Evolutionary conservation across 1,140 invertebrate genomes (phyloP).

Genomic region (Drosophila auraria): DNA sequence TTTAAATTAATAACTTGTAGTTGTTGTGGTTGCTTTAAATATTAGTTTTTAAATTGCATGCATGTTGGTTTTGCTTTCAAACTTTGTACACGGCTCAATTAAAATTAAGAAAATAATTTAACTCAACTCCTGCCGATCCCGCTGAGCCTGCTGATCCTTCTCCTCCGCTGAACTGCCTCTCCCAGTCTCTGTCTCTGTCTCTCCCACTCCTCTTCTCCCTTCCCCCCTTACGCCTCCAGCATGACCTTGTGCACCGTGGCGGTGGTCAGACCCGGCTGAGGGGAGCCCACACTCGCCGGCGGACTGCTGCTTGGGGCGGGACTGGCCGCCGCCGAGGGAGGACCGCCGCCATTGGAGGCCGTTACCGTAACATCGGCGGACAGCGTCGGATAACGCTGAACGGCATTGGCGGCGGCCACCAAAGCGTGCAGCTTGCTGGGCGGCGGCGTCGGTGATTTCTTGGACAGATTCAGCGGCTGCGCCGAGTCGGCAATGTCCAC

Average conservation of each 20-base stretch:
- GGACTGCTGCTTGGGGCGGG: slow-evolving; percentile 41
- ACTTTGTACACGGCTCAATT: slow-evolving; percentile 56
- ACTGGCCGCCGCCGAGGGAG: slow-evolving; percentile 57
- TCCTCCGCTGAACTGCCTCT: slow-evolving; percentile 21
- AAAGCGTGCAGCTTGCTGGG: slow-evolving; percentile 86
- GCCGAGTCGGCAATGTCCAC: slow-evolving; percentile 92
- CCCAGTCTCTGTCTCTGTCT: slow-evolving; percentile 54
- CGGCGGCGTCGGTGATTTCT: slow-evolving; percentile 93
- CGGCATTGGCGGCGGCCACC: slow-evolving; percentile 75
- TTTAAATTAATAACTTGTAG: slow-evolving; percentile 70
- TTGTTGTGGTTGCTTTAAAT: slow-evolving; percentile 58
- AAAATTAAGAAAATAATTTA: slow-evolving; percentile 69
- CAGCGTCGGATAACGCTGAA: slow-evolving; percentile 74
- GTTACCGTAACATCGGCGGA: slow-evolving; percentile 81
- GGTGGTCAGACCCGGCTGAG: slow-evolving; percentile 25
- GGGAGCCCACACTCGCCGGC: slow-evolving; percentile 57
- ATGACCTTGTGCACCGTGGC: slow-evolving; percentile 86
- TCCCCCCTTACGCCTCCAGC: slow-evolving; percentile 87
- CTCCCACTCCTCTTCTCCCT: slow-evolving; percentile 27
- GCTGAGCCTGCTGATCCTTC: slow-evolving; percentile 1
- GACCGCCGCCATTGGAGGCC: slow-evolving; percentile 45
- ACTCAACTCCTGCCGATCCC: slow-evolving; percentile 44
- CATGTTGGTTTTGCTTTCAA: slow-evolving; percentile 59
- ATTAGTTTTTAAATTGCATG: slow-evolving; percentile 54
- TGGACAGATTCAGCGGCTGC: slow-evolving; percentile 94